Base-by-base conservation (phyloP, 2,888 invertebrate species). In the Synanthedon myopaeformis region DNA sequence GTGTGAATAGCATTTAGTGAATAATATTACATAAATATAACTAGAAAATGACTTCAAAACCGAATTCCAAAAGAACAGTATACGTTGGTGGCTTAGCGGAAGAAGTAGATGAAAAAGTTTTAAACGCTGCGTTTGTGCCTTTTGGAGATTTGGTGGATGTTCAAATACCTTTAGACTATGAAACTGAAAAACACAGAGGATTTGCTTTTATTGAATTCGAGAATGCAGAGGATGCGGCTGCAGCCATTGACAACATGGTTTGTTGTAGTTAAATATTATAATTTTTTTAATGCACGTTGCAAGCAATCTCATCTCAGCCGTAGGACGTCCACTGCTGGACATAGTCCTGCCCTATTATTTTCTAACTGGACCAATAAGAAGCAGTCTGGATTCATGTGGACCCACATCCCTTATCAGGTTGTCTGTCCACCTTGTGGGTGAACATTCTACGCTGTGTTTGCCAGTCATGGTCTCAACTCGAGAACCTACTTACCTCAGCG, bases 191-290 rank as follows among this genome's bases (percentile, higher is more conserved):
- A 72, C 98, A 99, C 72, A 90, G 98, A 70, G 98, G 98, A n/a
- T 99, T 98, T 86, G 98, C 98, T 0, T 99, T 99, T 76, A 94
- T 99, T 60, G 99, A 99, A 84, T 99, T 97, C 86, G 99, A 99
- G 84, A 90, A 92, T 61, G 94, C 96, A 8, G 99, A 99, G 86
- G 99, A 99, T 91, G 98, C 99, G n/a, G 94, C 96, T 10, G 96
- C 98, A 41, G 98, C 99, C 51, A 98, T 99, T 66, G 99, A 99
- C 80, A 99, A 99, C 72, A 98, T 99, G 99, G 96, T 96, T 82
- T 70, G 75, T 51, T 35, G 35, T 35, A 2, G 35, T 35, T 35
- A 10, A 2, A 35, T 10, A 35, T 35, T 35, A 35, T 35, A 10
- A 10, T 35, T 35, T 10, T 8, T 10, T 35, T 10, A 35, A 10